Evolutionary conservation across 2,888 invertebrate species (phyloP), one percentile per base, ranked within the genome.

Genomic region (Tipula vernalis): DNA sequence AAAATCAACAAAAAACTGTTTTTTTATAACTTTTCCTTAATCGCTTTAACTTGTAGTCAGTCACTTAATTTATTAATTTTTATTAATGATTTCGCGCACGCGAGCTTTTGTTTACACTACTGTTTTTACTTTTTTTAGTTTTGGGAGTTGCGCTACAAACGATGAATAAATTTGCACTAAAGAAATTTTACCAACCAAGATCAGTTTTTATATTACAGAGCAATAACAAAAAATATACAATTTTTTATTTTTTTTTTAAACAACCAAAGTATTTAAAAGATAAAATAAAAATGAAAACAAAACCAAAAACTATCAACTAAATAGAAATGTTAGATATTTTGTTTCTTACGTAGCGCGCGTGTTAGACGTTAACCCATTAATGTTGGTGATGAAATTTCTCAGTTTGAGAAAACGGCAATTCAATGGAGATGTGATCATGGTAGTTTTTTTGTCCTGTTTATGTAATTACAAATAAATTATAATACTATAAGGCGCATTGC

Each of bases 101-200:
- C 84, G 84, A 84, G n/a, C n/a, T 41, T 39, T 15, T 39, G 12
- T 15, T 84, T 39, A 84, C 84, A 84, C 84, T 83, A 83, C 83
- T 36, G 10, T 83, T 83, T 44, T 44, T 44, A 44, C n/a, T 51
- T 10, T 44, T n/a, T n/a, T n/a, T 1, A n/a, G 6, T n/a, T 51
- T 51, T 51, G 51, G n/a, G 84, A 15, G 85, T 42, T 85, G 18
- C 85, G 39, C 41, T 39, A 42, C 41, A 10, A 85, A 42, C 42
- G 85, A 85, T 42, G 42, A 85, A 42, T 42, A 85, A 85, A 44
- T 85, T 85, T 85, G 85, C 85, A 85, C 85, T 85, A 85, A 85
- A 42, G 18, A 85, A 85, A 42, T 84, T 85, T 85, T 42, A 42
- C 41, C 18, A 18, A 18, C 18, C 13, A 42, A 85, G 15, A 42